A percentile compares a stretch with the other conserved stretches of the same genome.
phyloP scores from a whole-genome alignment of 1,140 invertebrate genomes.

The Chrysopa pallens region DNA sequence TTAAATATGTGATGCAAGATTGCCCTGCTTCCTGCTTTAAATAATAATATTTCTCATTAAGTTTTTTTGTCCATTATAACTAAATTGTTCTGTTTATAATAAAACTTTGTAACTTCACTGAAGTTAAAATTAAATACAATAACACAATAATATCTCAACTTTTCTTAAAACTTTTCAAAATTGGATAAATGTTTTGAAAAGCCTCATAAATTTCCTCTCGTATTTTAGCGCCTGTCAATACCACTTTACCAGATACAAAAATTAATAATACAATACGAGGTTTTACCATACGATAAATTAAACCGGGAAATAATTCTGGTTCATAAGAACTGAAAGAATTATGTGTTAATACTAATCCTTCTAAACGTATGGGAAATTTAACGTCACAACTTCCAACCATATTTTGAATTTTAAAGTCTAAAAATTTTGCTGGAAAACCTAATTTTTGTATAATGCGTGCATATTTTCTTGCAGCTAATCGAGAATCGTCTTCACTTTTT shows the following conservation, averaged over 20 bases:
- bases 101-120: too few relatives aligned
- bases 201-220: conserved; percentile 97
- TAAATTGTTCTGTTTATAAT: too few relatives aligned
- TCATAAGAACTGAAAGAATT: conserved; percentile 94
- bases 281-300: conserved; percentile 99
- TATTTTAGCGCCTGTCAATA: conserved; percentile 95
- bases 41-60: too few relatives aligned
- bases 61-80: too few relatives aligned
- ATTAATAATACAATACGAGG: conserved; percentile 97
- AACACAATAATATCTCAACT: conserved; percentile 29
- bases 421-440: conserved; percentile 89
- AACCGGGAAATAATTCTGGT: conserved; percentile 89
- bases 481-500: conserved; percentile 96
- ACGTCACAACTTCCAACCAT: conserved; percentile 99
- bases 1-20: too few relatives aligned
- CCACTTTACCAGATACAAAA: conserved; percentile 97
- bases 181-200: conserved; percentile 99
- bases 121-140: too few relatives aligned
- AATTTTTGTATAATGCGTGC: conserved; percentile 98
- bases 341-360: conserved; percentile 92
- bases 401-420: conserved; percentile 99
- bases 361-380: conserved; percentile 94
- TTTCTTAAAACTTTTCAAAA: conserved; percentile 97
- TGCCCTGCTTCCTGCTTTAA: too few relatives aligned
- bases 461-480: conserved; percentile 94